Evolutionary conservation across 2,113 vertebrate genomes (phyloP).

Genomic region (Craseonycteris thonglongyai): DNA sequence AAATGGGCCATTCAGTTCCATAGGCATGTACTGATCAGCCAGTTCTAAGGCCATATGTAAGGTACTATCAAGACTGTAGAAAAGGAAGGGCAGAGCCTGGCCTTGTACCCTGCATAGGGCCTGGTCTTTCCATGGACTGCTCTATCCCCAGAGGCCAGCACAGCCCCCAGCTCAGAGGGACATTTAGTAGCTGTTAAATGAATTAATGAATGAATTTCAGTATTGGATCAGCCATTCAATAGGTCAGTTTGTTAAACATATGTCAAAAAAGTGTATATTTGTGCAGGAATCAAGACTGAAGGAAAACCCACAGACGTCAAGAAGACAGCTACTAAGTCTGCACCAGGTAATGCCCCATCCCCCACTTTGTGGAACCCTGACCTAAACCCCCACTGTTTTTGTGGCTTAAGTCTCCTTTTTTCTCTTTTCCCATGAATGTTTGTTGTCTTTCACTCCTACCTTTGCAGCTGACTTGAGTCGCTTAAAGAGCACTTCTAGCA

Average conservation of each 20-base stretch:
- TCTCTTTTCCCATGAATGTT: not conserved
- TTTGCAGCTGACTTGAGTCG: conserved; percentile 73
- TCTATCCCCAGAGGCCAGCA: not conserved
- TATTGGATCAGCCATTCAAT: not conserved
- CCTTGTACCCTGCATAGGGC: rapidly evolving
- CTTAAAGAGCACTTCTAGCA: conserved; percentile 78
- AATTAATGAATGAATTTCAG: not conserved
- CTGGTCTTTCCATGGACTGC: not conserved
- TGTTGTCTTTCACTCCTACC: not conserved
- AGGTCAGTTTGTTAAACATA: not conserved
- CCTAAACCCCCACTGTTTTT: not conserved
- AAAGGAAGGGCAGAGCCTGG: not conserved
- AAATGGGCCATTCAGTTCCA: not conserved
- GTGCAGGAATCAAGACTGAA: conserved; percentile 88
- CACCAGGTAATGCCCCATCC: conserved; percentile 80
- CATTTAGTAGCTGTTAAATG: not conserved
- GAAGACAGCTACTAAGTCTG: conserved; percentile 83
- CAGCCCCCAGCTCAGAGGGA: not conserved
- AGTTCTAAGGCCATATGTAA: not conserved
- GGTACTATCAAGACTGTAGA: not conserved
- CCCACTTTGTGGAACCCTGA: not conserved
- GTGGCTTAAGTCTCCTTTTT: not conserved
- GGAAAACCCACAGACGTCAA: conserved; percentile 84
- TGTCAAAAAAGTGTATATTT: not conserved
- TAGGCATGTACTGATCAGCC: not conserved